Base-by-base conservation (phyloP, 1,140 invertebrate species). In the Limonius californicus region DNA sequence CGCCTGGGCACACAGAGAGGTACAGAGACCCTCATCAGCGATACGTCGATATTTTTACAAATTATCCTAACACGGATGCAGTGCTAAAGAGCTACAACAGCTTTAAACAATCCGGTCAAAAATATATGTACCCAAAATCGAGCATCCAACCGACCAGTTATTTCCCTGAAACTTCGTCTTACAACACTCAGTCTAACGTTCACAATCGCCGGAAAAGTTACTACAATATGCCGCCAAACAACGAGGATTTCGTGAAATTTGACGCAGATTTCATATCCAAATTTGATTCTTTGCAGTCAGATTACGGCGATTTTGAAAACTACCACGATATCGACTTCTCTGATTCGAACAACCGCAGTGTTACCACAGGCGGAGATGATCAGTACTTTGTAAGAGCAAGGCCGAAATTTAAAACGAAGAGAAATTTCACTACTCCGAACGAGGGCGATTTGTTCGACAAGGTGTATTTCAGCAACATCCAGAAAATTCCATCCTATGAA, bases 31-130 rank as follows among this genome's bases (percentile, higher is more conserved):
- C 35, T 12, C 35, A 39, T 11, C 35, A 39, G 11, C 2, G 35
- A 20, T 59, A 50, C 15, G 59, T 65, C n/a, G 63, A 65, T 43
- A 62, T 65, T 39, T 65, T 55, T 23, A 61, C 63, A 7, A 65
- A 62, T 50, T 65, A 65, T 30, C 63, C 63, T 2, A 54, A 58
- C 59, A 57, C 42, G 6, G n/a, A 57, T n/a, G 45, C 59, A 23
- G 55, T 45, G 9, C 19, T 65, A 2, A 27, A 53, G 18, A 53
- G 57, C n/a, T 65, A 65, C 59, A 21, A 61, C 9, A 30, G 12
- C 8, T 39, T 12, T 2, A 39, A 39, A 39, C 7, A 12, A 3
- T 62, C 3, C 20, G 19, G 50, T 15, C 42, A 14, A 45, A 23
- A 53, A 7, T 23, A 53, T n/a, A 8, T 53, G 2, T 53, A 19